A percentile compares a stretch with the other conserved stretches of the same genome.
phyloP scores from a whole-genome alignment of 2,888 invertebrate species.

The Dynastes maya region DNA sequence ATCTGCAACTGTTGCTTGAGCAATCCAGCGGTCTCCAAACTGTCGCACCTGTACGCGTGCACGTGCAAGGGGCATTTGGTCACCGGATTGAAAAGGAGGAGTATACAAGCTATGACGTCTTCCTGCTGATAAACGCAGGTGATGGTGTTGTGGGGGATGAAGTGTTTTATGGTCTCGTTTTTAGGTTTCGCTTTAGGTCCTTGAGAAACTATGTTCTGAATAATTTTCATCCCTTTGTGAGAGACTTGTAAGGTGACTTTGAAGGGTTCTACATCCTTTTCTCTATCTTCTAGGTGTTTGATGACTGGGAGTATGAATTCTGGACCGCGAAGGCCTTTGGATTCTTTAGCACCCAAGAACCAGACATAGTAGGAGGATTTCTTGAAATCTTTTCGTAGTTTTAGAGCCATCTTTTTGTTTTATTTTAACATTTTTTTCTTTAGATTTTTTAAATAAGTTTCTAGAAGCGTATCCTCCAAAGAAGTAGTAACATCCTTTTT shows the following conservation, averaged over 20 bases:
- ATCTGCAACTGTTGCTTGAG: constrained; percentile 89
- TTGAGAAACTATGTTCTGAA: constrained; percentile 78
- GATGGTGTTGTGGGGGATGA: constrained; percentile 94
- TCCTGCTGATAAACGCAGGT: constrained; percentile 92
- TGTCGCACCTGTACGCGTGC: constrained; percentile 95
- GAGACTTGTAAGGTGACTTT: constrained; percentile 93
- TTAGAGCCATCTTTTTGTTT: constrained; percentile 79
- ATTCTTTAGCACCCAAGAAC: constrained; percentile 97
- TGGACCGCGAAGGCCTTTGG: constrained; percentile 88
- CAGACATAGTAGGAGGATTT: constrained; percentile 94
- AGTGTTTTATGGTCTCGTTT: constrained; percentile 87
- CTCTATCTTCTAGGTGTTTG: constrained; percentile 86
- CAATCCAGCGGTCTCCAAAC: constrained; percentile 91
- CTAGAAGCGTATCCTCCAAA: too few relatives aligned
- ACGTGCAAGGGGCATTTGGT: constrained; percentile 96
- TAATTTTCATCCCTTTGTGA: constrained; percentile 94
- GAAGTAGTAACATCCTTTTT: too few relatives aligned
- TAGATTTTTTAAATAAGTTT: too few relatives aligned
- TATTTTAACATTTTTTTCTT: too few relatives aligned
- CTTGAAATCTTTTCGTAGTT: constrained; percentile 89
- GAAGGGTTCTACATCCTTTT: constrained; percentile 89
- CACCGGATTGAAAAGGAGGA: constrained; percentile 93
- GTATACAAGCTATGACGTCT: constrained; percentile 94
- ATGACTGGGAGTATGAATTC: constrained; percentile 91
- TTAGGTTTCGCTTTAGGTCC: constrained; percentile 67